Base-by-base conservation (phyloP, 2,113 vertebrate species). In the Brachyhypopomus occidentalis region DNA sequence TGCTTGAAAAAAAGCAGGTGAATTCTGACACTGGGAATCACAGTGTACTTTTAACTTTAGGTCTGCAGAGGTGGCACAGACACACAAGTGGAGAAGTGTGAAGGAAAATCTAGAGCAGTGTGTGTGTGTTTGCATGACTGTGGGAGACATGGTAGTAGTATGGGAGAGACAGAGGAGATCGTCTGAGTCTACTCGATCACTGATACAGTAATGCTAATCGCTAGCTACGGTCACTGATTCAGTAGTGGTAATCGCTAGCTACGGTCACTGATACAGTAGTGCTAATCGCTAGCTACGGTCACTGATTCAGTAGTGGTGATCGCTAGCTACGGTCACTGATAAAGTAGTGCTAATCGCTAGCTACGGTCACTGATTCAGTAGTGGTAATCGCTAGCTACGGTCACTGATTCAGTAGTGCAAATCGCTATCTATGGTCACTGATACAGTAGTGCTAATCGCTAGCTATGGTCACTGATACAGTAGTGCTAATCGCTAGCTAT, bases 161-260 rank as follows among this genome's bases (percentile, higher is more conserved):
- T 22, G 77, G 36, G 23, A 55, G 45, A 7, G 7, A 14, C 45
- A 52, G 16, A 38, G 64, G 20, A 11, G 27, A 70, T 64, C 48
- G 69, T 78, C 76, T 38, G 77, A 36, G 69, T 5, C 12, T 59
- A 19, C 36, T 70, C 67, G 41, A 78, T 64, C 7, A 5, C 62
- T n/a, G 71, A 75, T 75, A 75, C 52, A 79, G 72, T 36, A 67
- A 56, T 74, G 74, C 70, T 83, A 59, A 79, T 83, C 77, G 75
- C 25, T 58, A 58, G 45, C 45, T 66, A 52, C 30, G n/a, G n/a
- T n/a, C n/a, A n/a, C n/a, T n/a, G n/a, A n/a, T 75, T 70, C 52
- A 79, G 72, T 36, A 67, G 64, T 74, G 74, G 62, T 83, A 59
- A 79, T 83, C 77, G 75, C 25, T 58, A 58, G 45, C 45, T 66